These are phyloP conservation scores for Pseudopleuronectes americanus DNA, from an alignment of 2,797 vertebrate genomes.

Conservation along the genomic window DNA sequence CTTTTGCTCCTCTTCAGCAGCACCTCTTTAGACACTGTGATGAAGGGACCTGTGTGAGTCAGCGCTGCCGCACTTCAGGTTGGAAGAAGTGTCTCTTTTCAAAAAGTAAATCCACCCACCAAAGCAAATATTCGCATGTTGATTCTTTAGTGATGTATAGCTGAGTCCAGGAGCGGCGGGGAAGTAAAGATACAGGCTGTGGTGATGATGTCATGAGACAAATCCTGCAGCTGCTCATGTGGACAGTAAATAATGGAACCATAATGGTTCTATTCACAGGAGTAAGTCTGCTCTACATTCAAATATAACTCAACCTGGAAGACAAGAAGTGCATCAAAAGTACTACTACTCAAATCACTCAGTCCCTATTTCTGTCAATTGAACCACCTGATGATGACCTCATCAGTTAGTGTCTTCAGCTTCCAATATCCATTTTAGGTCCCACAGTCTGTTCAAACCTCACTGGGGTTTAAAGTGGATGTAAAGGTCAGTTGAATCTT, in stretches of 20 bases:
- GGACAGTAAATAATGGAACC: conserved; percentile 36
- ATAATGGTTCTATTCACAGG: conserved; percentile 19
- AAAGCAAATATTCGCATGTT: not conserved
- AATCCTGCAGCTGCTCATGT: conserved; percentile 23
- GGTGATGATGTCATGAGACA: conserved; percentile 28
- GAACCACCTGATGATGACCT: not conserved
- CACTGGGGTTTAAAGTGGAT: too few relatives aligned
- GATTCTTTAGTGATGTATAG: conserved; percentile 12
- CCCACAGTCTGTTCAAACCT: not conserved
- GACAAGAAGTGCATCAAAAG: not conserved
- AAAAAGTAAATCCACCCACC: not conserved
- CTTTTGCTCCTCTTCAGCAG: conserved; percentile 55
- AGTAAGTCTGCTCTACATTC: not conserved
- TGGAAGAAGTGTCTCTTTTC: conserved; percentile 19
- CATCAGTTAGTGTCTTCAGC: not conserved
- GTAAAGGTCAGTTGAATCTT: not conserved
- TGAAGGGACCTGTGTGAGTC: conserved; percentile 25
- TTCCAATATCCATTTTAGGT: not conserved
- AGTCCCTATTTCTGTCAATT: not conserved
- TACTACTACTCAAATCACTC: not conserved
- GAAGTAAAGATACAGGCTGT: conserved; percentile 5
- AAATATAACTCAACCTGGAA: not conserved
- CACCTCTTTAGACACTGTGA: conserved; percentile 55
- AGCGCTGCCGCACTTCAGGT: not conserved
- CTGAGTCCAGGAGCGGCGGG: conserved; percentile 8